Conservation (phyloP, 2,797 vertebrate genomes). For the Natrix natrix region DNA sequence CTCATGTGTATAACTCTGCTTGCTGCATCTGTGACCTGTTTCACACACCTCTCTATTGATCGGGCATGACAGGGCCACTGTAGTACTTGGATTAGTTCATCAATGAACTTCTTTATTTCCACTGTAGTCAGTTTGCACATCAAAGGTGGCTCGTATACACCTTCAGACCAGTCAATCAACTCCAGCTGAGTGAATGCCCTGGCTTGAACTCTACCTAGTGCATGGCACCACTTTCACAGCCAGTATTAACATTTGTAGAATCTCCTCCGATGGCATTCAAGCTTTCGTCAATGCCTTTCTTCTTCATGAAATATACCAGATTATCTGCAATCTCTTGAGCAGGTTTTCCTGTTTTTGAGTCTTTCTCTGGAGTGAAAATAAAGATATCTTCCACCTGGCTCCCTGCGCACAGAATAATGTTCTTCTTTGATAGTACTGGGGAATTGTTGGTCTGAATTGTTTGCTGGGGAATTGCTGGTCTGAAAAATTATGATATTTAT, state of each 20-base stretch:
- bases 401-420: neutral
- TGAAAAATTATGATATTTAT: neutral
- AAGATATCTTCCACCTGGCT: neutral
- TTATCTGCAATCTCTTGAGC: neutral
- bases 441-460: neutral
- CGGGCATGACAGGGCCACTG: neutral
- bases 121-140: neutral
- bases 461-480: no score
- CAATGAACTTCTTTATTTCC: neutral
- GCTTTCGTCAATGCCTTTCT: neutral
- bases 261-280: neutral
- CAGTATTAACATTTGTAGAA: neutral
- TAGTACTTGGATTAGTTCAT: neutral
- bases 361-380: neutral
- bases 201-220: neutral
- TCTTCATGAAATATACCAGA: neutral
- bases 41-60: neutral
- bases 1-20: neutral
- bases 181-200: neutral
- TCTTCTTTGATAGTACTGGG: neutral
- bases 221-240: neutral
- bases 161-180: neutral
- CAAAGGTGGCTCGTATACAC: neutral
- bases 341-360: neutral
- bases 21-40: neutral